A percentile compares a stretch with the other conserved stretches of the same genome.
Conservation (phyloP, 2,113 vertebrate genomes). For the Brienomyrus brachyistius region DNA sequence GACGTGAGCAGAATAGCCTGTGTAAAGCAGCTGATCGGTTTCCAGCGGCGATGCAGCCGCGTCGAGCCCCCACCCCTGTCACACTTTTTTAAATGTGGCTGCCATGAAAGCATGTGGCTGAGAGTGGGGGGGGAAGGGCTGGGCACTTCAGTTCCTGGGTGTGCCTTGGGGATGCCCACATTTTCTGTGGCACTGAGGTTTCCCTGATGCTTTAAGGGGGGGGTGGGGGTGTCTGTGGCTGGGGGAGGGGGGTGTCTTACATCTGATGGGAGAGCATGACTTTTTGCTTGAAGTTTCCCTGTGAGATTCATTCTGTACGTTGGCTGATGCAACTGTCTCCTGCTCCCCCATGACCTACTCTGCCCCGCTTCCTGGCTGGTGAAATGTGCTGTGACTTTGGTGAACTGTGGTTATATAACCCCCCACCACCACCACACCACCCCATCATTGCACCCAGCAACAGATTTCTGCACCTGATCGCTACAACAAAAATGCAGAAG, state of each 20-base stretch:
- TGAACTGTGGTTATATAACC: neutral
- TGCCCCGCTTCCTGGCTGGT: neutral
- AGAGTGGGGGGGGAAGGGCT: neutral
- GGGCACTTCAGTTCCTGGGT: neutral
- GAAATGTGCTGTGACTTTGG: neutral
- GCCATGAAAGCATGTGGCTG: neutral
- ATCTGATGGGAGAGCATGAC: neutral
- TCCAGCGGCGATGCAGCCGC: fast-evolving
- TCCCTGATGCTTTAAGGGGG: neutral
- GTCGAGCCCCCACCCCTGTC: neutral
- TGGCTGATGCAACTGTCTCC: neutral
- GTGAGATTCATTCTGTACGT: neutral
- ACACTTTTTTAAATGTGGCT: neutral
- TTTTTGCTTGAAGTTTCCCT: neutral
- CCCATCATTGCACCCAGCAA: neutral
- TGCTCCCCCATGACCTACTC: neutral
- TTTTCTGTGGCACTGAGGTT: neutral
- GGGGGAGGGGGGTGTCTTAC: neutral
- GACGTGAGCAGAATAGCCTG: neutral
- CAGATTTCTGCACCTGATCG: neutral
- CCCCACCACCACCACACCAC: neutral
- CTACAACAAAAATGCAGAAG: neutral
- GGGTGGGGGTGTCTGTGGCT: no score
- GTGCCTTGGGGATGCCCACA: neutral
- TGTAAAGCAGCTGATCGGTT: neutral